Evolutionary conservation across 2,888 invertebrate species (phyloP), one percentile per base, ranked within the genome.

Genomic region (Itoplectis maculator): DNA sequence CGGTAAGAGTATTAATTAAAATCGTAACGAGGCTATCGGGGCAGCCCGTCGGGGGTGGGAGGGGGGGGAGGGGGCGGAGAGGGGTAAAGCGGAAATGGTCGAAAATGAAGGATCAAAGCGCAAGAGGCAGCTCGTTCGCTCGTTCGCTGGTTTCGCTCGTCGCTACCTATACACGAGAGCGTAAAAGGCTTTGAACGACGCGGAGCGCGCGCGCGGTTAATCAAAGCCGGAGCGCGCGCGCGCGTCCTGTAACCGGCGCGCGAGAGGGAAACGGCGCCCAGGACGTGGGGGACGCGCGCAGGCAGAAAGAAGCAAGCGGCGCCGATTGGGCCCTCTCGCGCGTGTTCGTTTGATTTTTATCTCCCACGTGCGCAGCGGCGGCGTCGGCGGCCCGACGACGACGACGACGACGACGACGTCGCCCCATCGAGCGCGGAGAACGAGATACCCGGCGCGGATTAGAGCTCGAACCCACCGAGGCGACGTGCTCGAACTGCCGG

Each of bases 321-420:
- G n/a, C n/a, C 78, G 73, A 65, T 82, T 42, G 63, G 65, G 65
- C 37, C 35, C 78, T 74, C 78, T 18, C 65, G 74, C 29, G 29
- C 5, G n/a, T n/a, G n/a, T 78, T 74, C 81, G 68, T 78, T 82
- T 74, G 81, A 82, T 82, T 82, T 82, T 82, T 82, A 82, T 82
- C 81, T 69, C 51, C 63, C 78, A 82, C 78, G 81, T 78, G 78
- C 81, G n/a, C n/a, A n/a, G n/a, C 54, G 37, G 20, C 40, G n/a
- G n/a, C n/a, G n/a, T n/a, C n/a, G n/a, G n/a, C n/a, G n/a, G n/a
- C n/a, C n/a, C n/a, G n/a, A n/a, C n/a, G n/a, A n/a, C n/a, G n/a
- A n/a, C n/a, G n/a, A n/a, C n/a, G n/a, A n/a, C n/a, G n/a, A n/a
- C n/a, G n/a, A n/a, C 29, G 15, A 63, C 42, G 54, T 77, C 29